Conservation (phyloP, 2,797 vertebrate species). For the Caiman crocodilus region DNA sequence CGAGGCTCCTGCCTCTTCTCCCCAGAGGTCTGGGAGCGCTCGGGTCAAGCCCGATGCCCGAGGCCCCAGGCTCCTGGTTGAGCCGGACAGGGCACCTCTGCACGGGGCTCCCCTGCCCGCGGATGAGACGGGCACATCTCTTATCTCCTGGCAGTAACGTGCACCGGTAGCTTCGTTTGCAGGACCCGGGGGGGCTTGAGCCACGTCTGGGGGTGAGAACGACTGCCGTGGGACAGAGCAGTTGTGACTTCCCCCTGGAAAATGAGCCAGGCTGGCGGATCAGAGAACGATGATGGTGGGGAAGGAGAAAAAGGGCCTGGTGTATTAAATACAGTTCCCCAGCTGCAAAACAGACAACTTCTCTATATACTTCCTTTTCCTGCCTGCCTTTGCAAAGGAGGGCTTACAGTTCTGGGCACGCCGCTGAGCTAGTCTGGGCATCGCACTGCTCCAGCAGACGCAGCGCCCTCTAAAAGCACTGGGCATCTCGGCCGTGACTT, state of each 20-base stretch:
- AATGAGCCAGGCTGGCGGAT: not conserved
- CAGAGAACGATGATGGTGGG: not conserved
- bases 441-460: not conserved
- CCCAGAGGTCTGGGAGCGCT: fast-evolving
- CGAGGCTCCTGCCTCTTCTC: not conserved
- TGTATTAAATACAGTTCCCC: not conserved
- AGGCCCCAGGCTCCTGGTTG: fast-evolving
- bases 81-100: fast-evolving
- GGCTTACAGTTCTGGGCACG: not conserved
- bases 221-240: fast-evolving
- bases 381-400: too few species aligned
- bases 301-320: not conserved
- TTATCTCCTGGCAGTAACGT: not conserved
- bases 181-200: not conserved
- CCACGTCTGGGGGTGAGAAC: not conserved
- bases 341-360: too few species aligned
- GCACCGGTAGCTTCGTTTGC: fast-evolving
- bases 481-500: not conserved
- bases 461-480: not conserved
- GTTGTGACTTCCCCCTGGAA: not conserved
- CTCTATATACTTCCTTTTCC: too few species aligned
- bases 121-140: not conserved
- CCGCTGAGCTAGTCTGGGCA: not conserved
- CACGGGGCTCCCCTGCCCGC: not conserved
- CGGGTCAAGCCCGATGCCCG: not conserved